These are phyloP conservation scores for Pseudoips prasinana DNA, from an alignment of 2,888 invertebrate genomes.

Conservation along the genomic window DNA sequence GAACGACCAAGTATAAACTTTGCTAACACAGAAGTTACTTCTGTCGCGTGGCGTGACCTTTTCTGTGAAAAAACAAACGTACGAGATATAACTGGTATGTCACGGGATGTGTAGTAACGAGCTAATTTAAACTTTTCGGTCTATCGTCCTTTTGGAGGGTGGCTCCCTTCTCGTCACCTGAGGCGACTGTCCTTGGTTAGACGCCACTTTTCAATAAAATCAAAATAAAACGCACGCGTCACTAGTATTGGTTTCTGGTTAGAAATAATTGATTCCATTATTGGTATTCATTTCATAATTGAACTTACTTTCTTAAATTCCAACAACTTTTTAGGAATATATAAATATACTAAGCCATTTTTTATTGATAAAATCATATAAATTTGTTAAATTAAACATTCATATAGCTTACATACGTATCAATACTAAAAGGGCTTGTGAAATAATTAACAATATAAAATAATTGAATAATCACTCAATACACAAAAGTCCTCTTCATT, in stretches of 20 bases:
- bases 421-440: no score
- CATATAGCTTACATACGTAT: no score
- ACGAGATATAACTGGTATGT: conserved; percentile 63
- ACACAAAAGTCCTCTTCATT: no score
- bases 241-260: conserved; percentile 30
- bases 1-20: conserved; percentile 55
- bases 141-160: conserved; percentile 61
- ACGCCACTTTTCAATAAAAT: conserved; percentile 61
- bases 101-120: conserved; percentile 74
- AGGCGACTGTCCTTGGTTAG: conserved; percentile 65
- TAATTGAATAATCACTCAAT: no score
- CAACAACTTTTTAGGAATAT: no score
- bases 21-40: conserved; percentile 61
- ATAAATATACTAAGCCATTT: no score
- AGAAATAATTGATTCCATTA: conserved; percentile 21
- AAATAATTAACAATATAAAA: no score
- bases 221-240: conserved; percentile 45
- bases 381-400: no score
- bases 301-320: neutral
- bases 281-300: conserved; percentile 13
- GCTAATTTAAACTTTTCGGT: conserved; percentile 82
- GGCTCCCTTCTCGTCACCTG: conserved; percentile 67
- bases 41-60: conserved; percentile 54
- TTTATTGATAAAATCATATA: no score
- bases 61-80: conserved; percentile 74